Conservation (phyloP, 2,797 vertebrate genomes). For the Pachyuromys duprasi region DNA sequence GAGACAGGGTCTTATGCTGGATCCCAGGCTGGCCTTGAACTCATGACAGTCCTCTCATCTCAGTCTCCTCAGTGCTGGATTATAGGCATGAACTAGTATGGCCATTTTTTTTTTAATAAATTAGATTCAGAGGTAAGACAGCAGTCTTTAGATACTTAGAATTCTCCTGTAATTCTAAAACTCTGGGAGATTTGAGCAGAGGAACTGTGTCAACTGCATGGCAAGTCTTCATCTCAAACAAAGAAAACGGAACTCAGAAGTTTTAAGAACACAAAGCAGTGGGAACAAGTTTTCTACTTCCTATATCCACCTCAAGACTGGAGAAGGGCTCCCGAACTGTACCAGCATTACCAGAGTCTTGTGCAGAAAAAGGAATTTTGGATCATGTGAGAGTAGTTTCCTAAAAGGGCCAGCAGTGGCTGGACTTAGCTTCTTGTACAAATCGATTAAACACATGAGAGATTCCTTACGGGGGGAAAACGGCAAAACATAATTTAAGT, state of each 20-base stretch:
- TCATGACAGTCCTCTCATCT: background rate
- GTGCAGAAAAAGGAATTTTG: background rate
- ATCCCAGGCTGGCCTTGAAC: background rate
- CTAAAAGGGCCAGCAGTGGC: background rate
- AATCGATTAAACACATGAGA: slow-evolving; percentile 83
- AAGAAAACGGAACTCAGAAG: background rate
- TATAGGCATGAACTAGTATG: background rate
- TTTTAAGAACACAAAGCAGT: slow-evolving; percentile 21
- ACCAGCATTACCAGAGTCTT: background rate
- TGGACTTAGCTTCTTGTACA: slow-evolving; percentile 59
- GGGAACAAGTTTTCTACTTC: background rate
- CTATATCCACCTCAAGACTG: background rate
- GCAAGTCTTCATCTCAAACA: background rate
- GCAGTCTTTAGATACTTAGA: slow-evolving; percentile 4
- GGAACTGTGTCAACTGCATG: background rate
- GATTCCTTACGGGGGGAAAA: slow-evolving; percentile 80
- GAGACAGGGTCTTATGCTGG: background rate
- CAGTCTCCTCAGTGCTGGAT: too few species aligned
- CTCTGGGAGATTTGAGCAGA: background rate
- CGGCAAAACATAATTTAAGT: slow-evolving; percentile 85
- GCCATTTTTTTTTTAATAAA: background rate
- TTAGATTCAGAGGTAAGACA: background rate
- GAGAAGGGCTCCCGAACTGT: background rate
- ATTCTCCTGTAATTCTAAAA: background rate
- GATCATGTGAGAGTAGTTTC: background rate